Evolutionary conservation across 2,888 invertebrate species (phyloP).

Genomic region (Epistrophe grossulariae): DNA sequence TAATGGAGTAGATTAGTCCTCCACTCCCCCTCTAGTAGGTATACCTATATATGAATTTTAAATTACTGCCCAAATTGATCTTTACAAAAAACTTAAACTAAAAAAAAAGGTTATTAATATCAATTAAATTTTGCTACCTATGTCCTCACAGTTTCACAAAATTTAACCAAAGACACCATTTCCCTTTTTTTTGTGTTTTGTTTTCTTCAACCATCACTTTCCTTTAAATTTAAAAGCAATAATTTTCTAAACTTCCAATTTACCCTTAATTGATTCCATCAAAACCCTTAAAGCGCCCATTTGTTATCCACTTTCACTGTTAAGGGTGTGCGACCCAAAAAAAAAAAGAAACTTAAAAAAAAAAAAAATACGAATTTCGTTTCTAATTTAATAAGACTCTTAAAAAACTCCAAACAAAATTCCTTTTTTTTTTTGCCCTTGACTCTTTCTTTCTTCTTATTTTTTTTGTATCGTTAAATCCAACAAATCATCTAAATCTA

Average conservation of each 20-base stretch:
- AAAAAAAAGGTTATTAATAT: neutral
- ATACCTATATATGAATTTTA: too few relatives aligned
- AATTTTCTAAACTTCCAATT: conserved; percentile 25
- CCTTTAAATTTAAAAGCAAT: conserved; percentile 18
- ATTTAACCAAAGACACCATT: neutral
- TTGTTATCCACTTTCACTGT: conserved; percentile 27
- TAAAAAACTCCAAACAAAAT: conserved; percentile 16
- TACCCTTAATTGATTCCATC: conserved; percentile 27
- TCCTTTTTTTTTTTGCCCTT: conserved; percentile 42
- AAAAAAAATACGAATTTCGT: conserved; percentile 1
- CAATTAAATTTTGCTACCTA: neutral
- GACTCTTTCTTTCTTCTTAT: conserved; percentile 6
- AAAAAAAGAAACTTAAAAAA: neutral
- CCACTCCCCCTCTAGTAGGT: too few relatives aligned
- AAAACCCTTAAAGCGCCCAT: conserved; percentile 14
- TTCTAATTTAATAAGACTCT: conserved; percentile 57
- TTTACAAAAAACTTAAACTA: too few relatives aligned
- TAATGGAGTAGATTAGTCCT: too few relatives aligned
- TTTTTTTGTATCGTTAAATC: neutral
- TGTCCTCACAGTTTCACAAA: neutral
- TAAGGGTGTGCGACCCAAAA: conserved; percentile 29
- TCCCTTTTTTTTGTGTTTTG: neutral
- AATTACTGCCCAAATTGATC: too few relatives aligned
- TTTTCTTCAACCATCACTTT: neutral
- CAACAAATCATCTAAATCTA: conserved; percentile 63